Evolutionary conservation across 2,888 invertebrate species (phyloP).

Genomic region (Rhynchonema sp.): DNA sequence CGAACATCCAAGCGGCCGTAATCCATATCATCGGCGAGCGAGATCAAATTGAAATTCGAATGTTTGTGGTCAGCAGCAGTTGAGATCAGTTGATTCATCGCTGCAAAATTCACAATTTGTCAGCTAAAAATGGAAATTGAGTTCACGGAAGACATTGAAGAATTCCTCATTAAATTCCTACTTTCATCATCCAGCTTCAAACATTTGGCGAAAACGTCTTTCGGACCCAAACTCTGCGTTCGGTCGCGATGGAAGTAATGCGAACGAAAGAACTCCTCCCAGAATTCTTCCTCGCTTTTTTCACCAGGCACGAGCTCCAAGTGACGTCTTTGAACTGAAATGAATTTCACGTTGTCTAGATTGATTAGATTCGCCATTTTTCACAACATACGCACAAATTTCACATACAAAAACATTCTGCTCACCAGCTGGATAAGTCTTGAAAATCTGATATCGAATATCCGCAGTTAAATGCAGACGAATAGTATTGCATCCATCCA

Average conservation of each 20-base stretch:
- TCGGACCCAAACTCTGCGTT: constrained; percentile 45
- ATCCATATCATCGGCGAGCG: no score
- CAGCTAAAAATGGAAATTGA: no score
- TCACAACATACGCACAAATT: no score
- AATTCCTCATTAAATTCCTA: no score
- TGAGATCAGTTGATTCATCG: no score
- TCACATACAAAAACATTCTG: background rate
- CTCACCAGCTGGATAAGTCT: constrained; percentile 74
- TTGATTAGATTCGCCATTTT: no score
- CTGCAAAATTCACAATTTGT: no score
- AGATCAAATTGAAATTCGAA: no score
- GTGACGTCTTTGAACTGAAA: constrained; percentile 71
- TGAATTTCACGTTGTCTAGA: no score
- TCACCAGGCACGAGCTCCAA: constrained; percentile 82
- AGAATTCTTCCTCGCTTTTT: constrained; percentile 87
- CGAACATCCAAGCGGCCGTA: no score
- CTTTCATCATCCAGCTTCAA: constrained; percentile 77
- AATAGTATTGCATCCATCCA: constrained; percentile 23
- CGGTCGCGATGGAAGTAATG: constrained; percentile 71
- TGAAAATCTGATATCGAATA: constrained; percentile 91
- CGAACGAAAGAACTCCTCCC: constrained; percentile 98
- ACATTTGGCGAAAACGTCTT: constrained; percentile 93
- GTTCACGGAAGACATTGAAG: no score
- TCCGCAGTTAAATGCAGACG: constrained; percentile 81
- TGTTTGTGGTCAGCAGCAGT: no score